phyloP scores from a whole-genome alignment of 2,888 invertebrate genomes.

The Adineta ricciae region DNA sequence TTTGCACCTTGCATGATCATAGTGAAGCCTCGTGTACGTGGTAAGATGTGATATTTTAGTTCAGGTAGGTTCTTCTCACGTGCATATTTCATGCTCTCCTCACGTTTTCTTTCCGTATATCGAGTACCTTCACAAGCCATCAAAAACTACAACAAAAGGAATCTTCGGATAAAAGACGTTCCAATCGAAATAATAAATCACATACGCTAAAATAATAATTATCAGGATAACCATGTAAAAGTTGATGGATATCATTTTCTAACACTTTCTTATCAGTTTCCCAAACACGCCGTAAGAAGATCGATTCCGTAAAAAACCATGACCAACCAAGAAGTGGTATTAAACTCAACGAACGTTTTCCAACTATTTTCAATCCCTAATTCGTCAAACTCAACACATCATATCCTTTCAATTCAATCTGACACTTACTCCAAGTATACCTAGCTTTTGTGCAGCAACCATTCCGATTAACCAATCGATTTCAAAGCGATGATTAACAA shows the following conservation, averaged over 20 bases:
- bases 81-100: conserved; percentile 75
- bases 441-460: not conserved
- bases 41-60: conserved; percentile 77
- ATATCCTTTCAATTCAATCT: no score
- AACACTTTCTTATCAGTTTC: conserved; percentile 78
- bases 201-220: conserved; percentile 69
- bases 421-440: conserved; percentile 38
- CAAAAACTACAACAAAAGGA: conserved; percentile 65
- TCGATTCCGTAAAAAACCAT: conserved; percentile 83
- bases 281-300: conserved; percentile 80
- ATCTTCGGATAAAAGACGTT: not conserved
- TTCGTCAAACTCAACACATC: no score
- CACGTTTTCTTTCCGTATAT: conserved; percentile 74
- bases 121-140: conserved; percentile 86
- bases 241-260: conserved; percentile 64
- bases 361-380: conserved; percentile 73
- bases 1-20: conserved; percentile 71
- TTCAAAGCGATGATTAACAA: conserved; percentile 91
- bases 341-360: conserved; percentile 78
- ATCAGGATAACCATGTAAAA: conserved; percentile 67
- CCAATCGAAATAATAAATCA: not conserved
- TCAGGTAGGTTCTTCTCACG: conserved; percentile 70
- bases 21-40: conserved; percentile 83
- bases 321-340: conserved; percentile 85
- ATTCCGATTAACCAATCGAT: conserved; percentile 73